Evolutionary conservation across 2,797 vertebrate genomes (phyloP).

Genomic region (Pogonophryne albipinna): DNA sequence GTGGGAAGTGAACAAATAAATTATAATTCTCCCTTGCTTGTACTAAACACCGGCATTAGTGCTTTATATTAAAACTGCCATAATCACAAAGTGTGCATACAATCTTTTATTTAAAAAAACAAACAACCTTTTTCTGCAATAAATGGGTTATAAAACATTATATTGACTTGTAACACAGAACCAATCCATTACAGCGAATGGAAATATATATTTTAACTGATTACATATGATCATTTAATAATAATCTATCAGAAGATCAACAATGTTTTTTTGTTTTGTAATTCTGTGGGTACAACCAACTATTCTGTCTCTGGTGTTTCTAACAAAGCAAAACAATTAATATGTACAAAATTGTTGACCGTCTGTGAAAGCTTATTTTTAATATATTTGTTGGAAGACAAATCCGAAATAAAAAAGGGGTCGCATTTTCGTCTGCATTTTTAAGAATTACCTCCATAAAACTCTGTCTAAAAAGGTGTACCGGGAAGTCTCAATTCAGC

Average conservation of each 20-base stretch:
- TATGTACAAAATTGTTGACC: not conserved
- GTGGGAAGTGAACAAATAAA: constrained; percentile 2
- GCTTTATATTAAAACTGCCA: not conserved
- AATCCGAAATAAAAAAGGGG: too few species aligned
- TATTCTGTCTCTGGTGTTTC: not conserved
- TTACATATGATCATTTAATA: too few species aligned
- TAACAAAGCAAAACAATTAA: not conserved
- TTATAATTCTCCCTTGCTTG: not conserved
- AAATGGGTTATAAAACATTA: not conserved
- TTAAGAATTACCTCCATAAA: not conserved
- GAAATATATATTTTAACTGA: not conserved
- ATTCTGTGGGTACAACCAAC: not conserved
- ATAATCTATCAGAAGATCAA: too few species aligned
- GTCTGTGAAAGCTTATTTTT: not conserved
- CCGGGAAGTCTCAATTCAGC: not conserved
- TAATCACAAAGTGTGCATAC: not conserved
- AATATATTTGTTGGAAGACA: not conserved
- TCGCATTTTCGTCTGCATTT: not conserved
- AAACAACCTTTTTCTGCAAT: not conserved
- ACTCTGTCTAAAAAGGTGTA: not conserved
- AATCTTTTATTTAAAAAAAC: not conserved
- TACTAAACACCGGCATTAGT: not conserved
- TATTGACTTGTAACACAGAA: not conserved
- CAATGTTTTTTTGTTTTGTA: not conserved
- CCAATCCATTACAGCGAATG: not conserved